Base-by-base conservation (phyloP, 2,797 vertebrate genomes). In the Harpagifer antarcticus region DNA sequence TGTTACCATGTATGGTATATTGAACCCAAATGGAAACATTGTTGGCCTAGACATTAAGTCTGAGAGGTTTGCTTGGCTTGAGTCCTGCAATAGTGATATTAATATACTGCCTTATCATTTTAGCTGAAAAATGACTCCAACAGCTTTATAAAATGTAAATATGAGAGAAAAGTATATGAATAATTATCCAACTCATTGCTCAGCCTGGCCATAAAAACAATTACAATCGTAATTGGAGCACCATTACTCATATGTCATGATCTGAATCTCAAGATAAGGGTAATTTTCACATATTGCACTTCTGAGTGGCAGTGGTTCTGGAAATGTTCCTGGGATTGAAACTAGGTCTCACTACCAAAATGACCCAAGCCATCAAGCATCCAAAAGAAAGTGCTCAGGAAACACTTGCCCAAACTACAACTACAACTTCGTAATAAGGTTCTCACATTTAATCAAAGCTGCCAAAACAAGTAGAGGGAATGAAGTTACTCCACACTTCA, bases 41-140 rank as follows among this genome's bases (percentile, higher is more conserved):
- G 68, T 56, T 7, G 33, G 33, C 7, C 33, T 37, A 57, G 37
- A 68, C 45, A 45, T 53, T 11, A 68, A 78, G 76, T 72, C 27
- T 68, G 65, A 79, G 74, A 68, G 49, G 69, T 84, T 86, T 85
- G 31, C 19, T 89, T 87, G 86, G 87, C 82, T 72, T 11, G 0
- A 73, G 60, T 74, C 72, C 79, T 54, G 67, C 57, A 50, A 61
- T 4, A 70, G 48, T 60, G 77, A 88, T 58, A 78, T 59, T 72
- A 79, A 78, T 74, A 64, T 65, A 79, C 68, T 75, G 55, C 75
- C n/a, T 49, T 65, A 65, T 20, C 47, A 9, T 2, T 68, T 37
- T 1, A 55, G 48, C 31, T 75, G 57, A 68, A 54, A 76, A 76
- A 70, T 59, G 47, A 65, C 65, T 53, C 58, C 55, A 23, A 58